Conservation (phyloP, 2,113 vertebrate species). For the Cochlearius cochlearius region DNA sequence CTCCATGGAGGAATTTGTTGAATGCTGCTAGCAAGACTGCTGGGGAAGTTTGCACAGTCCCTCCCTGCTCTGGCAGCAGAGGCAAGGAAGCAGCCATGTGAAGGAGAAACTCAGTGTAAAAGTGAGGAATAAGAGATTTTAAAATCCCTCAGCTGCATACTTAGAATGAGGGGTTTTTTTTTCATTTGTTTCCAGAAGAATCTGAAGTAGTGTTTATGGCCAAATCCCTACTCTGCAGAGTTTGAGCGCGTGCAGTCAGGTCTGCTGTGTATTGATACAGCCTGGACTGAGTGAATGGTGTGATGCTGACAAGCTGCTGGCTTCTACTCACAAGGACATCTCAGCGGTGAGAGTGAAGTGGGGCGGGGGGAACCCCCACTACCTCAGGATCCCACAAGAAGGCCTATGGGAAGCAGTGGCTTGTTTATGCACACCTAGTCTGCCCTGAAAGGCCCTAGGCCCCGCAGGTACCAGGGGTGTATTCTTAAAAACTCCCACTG, state of each 20-base stretch:
- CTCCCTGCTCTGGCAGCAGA: not conserved
- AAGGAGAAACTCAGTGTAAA: not conserved
- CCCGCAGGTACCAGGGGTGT: not conserved
- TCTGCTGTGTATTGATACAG: not conserved
- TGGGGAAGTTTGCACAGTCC: not conserved
- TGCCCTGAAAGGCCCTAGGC: not conserved
- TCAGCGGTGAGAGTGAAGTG: not conserved
- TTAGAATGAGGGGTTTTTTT: not conserved
- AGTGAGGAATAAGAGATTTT: not conserved
- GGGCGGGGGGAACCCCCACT: not conserved
- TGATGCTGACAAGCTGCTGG: not conserved
- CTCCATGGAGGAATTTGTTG: not conserved
- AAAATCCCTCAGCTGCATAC: not conserved
- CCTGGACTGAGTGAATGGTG: not conserved
- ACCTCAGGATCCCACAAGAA: not conserved
- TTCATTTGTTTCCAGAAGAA: not conserved
- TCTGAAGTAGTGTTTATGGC: not conserved
- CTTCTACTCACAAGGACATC: not conserved
- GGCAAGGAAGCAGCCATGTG: not conserved
- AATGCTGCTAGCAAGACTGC: not conserved
- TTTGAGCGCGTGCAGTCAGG: accelerated
- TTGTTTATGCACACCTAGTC: not conserved
- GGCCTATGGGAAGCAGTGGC: not conserved
- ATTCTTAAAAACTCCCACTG: not conserved
- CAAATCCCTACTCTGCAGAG: not conserved